Conservation (phyloP, 2,113 vertebrate genomes). For the Motacilla tschutschensis region DNA sequence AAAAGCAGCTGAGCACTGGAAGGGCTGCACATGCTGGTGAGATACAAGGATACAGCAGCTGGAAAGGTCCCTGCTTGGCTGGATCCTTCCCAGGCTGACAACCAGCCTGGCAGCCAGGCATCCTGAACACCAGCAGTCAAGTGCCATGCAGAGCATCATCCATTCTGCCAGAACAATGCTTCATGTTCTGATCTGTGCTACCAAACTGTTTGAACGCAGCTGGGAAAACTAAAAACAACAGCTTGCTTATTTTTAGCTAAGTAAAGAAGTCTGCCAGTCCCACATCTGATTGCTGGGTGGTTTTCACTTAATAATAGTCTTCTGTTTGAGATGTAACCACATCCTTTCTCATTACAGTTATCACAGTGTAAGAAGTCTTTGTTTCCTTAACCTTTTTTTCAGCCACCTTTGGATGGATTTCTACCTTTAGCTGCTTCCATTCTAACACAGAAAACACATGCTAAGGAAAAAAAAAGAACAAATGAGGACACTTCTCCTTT, state of each 20-base stretch:
- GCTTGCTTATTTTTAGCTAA: background rate
- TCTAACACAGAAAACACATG: background rate
- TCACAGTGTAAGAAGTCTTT: slow-evolving; percentile 60
- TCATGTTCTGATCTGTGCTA: background rate
- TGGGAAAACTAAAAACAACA: background rate
- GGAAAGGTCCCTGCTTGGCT: background rate
- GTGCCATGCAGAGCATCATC: fast-evolving
- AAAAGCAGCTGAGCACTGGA: background rate
- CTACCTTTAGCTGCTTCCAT: background rate
- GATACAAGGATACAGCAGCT: background rate
- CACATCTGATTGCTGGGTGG: background rate
- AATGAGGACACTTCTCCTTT: background rate
- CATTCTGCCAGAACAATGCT: background rate
- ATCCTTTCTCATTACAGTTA: slow-evolving; percentile 75
- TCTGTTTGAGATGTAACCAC: slow-evolving; percentile 44
- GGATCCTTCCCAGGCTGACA: background rate
- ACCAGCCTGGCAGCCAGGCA: background rate
- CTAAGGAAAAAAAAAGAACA: background rate
- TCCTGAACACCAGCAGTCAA: background rate
- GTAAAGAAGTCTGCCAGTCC: background rate
- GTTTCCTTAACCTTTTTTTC: slow-evolving; percentile 42
- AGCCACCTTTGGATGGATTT: slow-evolving; percentile 7
- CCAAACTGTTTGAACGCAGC: background rate
- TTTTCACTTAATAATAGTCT: background rate
- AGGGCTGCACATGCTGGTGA: fast-evolving